Percentiles rank a stretch among this genome's conserved stretches.
Conservation (phyloP, 2,113 vertebrate genomes). For the Irena cyanogastra region DNA sequence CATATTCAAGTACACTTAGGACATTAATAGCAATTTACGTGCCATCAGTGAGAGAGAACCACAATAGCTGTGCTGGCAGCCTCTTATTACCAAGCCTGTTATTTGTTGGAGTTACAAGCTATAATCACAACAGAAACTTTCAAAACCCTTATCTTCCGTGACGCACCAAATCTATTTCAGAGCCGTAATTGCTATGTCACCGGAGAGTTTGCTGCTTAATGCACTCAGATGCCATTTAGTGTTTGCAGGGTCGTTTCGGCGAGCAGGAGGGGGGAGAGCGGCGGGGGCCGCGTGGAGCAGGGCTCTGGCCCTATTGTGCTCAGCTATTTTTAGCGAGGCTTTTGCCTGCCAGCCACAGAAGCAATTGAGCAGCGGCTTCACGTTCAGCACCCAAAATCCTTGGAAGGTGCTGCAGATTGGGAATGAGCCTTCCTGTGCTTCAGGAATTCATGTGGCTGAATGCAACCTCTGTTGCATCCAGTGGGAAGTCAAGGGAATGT, state of each 20-base stretch:
- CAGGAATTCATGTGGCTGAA: background rate
- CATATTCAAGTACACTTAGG: slow-evolving; percentile 90
- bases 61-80: slow-evolving; percentile 88
- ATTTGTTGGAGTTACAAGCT: slow-evolving; percentile 94
- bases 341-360: background rate
- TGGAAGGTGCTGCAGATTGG: background rate
- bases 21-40: slow-evolving; percentile 94
- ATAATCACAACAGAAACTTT: slow-evolving; percentile 93
- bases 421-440: background rate
- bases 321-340: slow-evolving; percentile 23
- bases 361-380: accelerated
- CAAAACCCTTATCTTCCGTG: slow-evolving; percentile 84
- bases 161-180: slow-evolving; percentile 94
- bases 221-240: slow-evolving; percentile 80
- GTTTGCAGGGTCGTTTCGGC: slow-evolving; percentile 77
- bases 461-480: accelerated
- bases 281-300: background rate
- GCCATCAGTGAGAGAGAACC: slow-evolving; percentile 83
- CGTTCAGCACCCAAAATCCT: background rate
- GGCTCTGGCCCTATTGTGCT: slow-evolving; percentile 15
- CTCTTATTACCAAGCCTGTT: slow-evolving; percentile 98
- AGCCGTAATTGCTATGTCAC: slow-evolving; percentile 92
- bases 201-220: slow-evolving; percentile 79
- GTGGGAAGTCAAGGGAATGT: background rate
- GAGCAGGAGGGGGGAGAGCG: slow-evolving; percentile 32